A percentile compares a stretch with the other conserved stretches of the same genome.
Evolutionary conservation across 2,888 invertebrate species (phyloP).

Genomic region (Spilarctia lutea): DNA sequence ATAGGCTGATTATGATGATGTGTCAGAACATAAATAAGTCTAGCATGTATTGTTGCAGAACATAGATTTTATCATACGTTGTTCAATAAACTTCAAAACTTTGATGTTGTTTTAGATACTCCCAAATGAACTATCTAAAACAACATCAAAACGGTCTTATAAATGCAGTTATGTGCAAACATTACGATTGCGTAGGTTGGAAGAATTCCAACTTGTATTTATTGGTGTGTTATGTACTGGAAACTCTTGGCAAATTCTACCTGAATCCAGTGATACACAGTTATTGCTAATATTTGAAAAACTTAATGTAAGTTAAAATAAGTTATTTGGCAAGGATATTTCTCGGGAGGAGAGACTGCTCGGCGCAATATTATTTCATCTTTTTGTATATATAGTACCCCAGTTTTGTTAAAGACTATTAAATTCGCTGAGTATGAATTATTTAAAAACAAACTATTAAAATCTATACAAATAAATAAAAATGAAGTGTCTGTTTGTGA

Average conservation of each 20-base stretch:
- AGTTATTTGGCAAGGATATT: background rate
- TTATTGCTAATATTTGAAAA: slow-evolving; percentile 4
- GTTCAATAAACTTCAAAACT: background rate
- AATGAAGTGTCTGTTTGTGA: too few species aligned
- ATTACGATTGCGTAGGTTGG: slow-evolving; percentile 19
- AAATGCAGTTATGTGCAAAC: background rate
- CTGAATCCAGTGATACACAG: background rate
- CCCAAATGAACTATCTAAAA: background rate
- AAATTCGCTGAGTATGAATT: too few species aligned
- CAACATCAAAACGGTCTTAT: background rate
- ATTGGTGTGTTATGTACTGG: slow-evolving; percentile 11
- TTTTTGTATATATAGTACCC: too few species aligned
- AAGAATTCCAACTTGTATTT: slow-evolving; percentile 19
- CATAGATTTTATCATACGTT: background rate
- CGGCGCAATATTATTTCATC: background rate
- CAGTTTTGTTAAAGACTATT: too few species aligned
- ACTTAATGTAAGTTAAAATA: background rate
- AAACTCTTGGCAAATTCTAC: slow-evolving; percentile 15
- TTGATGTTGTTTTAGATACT: too few species aligned
- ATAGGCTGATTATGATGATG: too few species aligned
- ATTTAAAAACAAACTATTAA: too few species aligned
- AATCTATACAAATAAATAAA: too few species aligned
- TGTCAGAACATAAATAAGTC: too few species aligned
- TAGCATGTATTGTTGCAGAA: background rate
- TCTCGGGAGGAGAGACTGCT: background rate